Base-by-base conservation (phyloP, 2,888 invertebrate species). In the Tortricodes alternella region DNA sequence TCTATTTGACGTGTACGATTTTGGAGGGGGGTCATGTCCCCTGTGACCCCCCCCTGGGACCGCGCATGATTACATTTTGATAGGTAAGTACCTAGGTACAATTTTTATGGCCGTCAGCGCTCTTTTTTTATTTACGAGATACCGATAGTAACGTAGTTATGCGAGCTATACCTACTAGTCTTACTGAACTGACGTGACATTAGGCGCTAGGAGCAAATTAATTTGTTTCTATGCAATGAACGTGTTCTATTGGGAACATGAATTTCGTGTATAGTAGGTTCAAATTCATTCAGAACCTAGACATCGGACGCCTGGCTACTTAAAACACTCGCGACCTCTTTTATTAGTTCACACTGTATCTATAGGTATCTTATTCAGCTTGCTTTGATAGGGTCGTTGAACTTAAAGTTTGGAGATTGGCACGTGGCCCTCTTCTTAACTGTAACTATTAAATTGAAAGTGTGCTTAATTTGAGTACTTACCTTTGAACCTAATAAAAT, bases 271-370 rank as follows among this genome's bases (percentile, higher is more conserved):
- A 38, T 9, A 19, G 49, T n/a, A n/a, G n/a, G n/a, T n/a, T 15
- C 49, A 38, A 13, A 38, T 29, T 37, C 18, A 49, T 49, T 49
- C 27, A 11, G 27, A 18, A 15, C 48, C 49, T 38, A 38, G 38
- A 38, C 38, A 19, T 49, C 24, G 18, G 49, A 37, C 49, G 49
- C 27, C 49, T 49, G 38, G 38, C 37, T 37, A 38, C 13, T 38
- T 49, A 49, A 38, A 49, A 27, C 24, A 49, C 49, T 19, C n/a
- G 27, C 29, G 38, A 29, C 38, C 48, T 49, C 34, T 38, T 38
- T 49, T 27, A 38, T 38, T 38, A 9, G 9, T 38, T 19, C 18
- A 18, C 9, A 18, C n/a, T 23, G 24, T 19, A 16, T 49, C 11
- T 4, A 38, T 27, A 44, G 27, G 13, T 34, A 34, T 7, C 7